These are phyloP conservation scores for Varecia variegata DNA, from an alignment of 2,797 vertebrate genomes.

Conservation along the genomic window DNA sequence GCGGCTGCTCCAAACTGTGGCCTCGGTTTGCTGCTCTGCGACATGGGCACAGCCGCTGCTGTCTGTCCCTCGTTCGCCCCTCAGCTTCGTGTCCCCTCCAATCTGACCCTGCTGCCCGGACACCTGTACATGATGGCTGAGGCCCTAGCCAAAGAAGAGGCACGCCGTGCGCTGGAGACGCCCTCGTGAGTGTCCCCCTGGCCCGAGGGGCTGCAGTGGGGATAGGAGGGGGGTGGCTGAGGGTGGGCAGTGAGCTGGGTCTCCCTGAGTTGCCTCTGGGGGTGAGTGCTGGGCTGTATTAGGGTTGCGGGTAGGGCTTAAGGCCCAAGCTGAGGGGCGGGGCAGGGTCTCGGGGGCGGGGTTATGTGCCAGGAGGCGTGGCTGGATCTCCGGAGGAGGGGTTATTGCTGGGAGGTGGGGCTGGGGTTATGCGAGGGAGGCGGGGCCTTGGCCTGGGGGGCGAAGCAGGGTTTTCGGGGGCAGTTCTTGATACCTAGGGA, in stretches of 20 bases:
- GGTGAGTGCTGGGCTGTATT: too few species aligned
- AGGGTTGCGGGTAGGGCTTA: too few species aligned
- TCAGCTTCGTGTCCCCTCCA: slow-evolving; percentile 86
- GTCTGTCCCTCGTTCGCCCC: not conserved
- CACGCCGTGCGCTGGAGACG: slow-evolving; percentile 76
- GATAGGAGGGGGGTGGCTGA: not conserved
- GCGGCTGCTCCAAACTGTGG: not conserved
- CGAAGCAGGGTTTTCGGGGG: not conserved
- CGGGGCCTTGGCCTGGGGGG: too few species aligned
- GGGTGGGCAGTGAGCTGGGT: not conserved
- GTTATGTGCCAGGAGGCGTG: not conserved
- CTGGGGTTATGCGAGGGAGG: not conserved
- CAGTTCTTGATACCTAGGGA: not conserved
- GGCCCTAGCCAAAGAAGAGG: slow-evolving; percentile 83
- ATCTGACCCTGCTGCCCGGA: slow-evolving; percentile 89
- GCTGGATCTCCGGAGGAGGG: not conserved
- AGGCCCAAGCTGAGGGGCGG: not conserved
- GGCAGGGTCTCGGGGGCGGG: not conserved
- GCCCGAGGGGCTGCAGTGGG: not conserved
- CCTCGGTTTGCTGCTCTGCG: not conserved
- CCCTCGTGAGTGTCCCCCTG: slow-evolving; percentile 63
- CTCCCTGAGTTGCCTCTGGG: rapidly evolving
- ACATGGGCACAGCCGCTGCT: not conserved
- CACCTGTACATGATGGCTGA: slow-evolving; percentile 87
- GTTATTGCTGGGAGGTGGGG: too few species aligned